These are phyloP conservation scores for Taurulus bubalis DNA, from an alignment of 2,113 vertebrate species.

Conservation along the genomic window DNA sequence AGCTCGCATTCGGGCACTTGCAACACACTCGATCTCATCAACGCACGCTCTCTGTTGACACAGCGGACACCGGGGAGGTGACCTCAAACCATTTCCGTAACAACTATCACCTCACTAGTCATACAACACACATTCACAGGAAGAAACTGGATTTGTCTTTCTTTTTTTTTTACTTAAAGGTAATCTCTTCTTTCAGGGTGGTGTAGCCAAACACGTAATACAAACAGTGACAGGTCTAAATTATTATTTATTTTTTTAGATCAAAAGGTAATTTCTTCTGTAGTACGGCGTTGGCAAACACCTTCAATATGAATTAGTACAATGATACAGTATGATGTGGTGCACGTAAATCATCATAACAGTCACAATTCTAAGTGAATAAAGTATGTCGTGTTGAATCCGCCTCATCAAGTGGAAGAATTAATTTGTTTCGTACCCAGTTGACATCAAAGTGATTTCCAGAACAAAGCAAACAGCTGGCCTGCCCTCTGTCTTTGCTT, in stretches of 20 bases:
- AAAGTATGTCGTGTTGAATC: constrained; percentile 42
- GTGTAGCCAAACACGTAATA: constrained; percentile 5
- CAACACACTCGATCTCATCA: constrained; percentile 4
- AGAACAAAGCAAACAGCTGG: constrained; percentile 71
- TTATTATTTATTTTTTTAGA: neutral
- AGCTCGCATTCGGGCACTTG: neutral
- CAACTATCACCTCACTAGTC: neutral
- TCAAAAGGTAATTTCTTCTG: constrained; percentile 7
- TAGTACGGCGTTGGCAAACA: neutral
- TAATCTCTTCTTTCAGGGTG: constrained; percentile 1
- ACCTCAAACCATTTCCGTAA: neutral
- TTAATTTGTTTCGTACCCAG: constrained; percentile 42
- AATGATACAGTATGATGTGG: too few species aligned
- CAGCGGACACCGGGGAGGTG: neutral
- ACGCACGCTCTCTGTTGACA: neutral
- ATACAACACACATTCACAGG: neutral
- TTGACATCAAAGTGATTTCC: constrained; percentile 71
- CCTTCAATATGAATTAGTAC: too few species aligned
- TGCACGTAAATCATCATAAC: constrained; percentile 5
- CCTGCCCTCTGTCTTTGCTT: constrained; percentile 41
- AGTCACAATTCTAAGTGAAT: constrained; percentile 48
- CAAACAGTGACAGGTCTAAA: constrained; percentile 37
- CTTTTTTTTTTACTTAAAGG: too few species aligned
- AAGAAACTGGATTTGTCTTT: neutral
- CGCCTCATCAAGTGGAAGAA: constrained; percentile 58